These are phyloP conservation scores for Cottus gobio DNA, from an alignment of 2,113 vertebrate species.

Conservation along the genomic window DNA sequence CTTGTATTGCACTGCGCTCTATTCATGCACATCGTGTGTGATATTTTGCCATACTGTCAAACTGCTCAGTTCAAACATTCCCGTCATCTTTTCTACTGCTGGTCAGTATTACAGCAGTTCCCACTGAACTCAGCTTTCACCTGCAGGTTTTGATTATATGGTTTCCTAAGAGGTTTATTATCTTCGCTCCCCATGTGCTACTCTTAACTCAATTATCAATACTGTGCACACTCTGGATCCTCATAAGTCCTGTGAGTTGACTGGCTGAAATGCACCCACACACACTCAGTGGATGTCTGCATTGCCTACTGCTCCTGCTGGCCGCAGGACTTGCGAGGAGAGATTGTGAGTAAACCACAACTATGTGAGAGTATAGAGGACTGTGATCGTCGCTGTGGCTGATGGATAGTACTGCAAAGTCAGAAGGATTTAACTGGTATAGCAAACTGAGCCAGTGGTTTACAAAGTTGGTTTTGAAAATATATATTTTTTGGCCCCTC, in stretches of 20 bases:
- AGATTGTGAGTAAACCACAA: slow-evolving; percentile 46
- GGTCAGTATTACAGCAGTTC: neutral
- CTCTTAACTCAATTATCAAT: slow-evolving; percentile 32
- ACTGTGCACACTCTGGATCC: slow-evolving; percentile 9
- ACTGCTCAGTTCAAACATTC: neutral
- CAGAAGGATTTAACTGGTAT: neutral
- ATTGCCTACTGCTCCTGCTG: slow-evolving; percentile 23
- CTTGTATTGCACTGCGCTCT: neutral
- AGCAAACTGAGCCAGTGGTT: slow-evolving; percentile 16
- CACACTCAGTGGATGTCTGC: too few relatives aligned
- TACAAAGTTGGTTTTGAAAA: slow-evolving; percentile 3
- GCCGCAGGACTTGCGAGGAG: slow-evolving; percentile 22
- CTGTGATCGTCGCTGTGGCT: slow-evolving; percentile 21
- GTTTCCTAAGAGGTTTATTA: slow-evolving; percentile 10
- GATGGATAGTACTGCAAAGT: slow-evolving; percentile 6
- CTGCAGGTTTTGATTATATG: slow-evolving; percentile 37
- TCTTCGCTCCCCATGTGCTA: neutral
- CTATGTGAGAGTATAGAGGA: slow-evolving; percentile 28
- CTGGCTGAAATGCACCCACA: slow-evolving; percentile 17
- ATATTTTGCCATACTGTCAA: neutral
- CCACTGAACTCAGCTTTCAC: slow-evolving; percentile 10
- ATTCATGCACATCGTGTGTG: neutral
- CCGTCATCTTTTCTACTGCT: neutral
- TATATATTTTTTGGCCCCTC: neutral
- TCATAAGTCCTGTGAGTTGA: slow-evolving; percentile 5